Percentiles rank a stretch among this genome's conserved stretches.
phyloP scores from a whole-genome alignment of 35 echinoderm and acorn worm genomes.

The Heliocidaris tuberculata region DNA sequence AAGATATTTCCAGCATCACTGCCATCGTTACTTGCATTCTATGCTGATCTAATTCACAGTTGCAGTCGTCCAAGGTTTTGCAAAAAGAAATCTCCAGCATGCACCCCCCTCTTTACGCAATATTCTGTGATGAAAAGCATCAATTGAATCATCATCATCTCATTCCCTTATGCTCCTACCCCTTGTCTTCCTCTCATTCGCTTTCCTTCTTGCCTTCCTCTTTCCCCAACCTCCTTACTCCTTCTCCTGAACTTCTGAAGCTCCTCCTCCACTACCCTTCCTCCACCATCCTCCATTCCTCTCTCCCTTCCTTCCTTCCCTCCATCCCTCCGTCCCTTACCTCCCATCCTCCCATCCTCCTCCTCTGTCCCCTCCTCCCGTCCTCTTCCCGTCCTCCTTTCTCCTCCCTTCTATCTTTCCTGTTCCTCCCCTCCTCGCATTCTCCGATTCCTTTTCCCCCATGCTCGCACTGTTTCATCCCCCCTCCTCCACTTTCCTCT shows the following conservation, averaged over 20 bases:
- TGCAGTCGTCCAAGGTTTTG: background rate
- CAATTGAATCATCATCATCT: background rate
- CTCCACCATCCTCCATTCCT: background rate
- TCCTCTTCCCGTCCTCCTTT: no score
- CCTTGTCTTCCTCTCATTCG: no score
- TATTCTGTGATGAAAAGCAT: background rate
- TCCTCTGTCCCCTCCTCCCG: background rate
- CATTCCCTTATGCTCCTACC: no score
- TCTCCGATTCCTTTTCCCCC: no score
- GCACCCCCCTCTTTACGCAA: background rate
- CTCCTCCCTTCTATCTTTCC: no score
- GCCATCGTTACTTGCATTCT: background rate
- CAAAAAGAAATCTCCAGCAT: background rate
- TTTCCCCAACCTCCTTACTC: background rate
- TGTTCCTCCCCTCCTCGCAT: no score
- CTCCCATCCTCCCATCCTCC: background rate
- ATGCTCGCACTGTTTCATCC: no score
- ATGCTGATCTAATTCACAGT: background rate
- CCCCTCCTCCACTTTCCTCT: no score
- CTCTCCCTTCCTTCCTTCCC: background rate
- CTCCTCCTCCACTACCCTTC: background rate
- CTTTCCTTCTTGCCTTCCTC: no score
- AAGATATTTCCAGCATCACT: background rate
- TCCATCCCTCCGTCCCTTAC: background rate
- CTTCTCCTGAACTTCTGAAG: background rate